Conservation (phyloP, 1,140 invertebrate species). For the Cotesia vestalis region DNA sequence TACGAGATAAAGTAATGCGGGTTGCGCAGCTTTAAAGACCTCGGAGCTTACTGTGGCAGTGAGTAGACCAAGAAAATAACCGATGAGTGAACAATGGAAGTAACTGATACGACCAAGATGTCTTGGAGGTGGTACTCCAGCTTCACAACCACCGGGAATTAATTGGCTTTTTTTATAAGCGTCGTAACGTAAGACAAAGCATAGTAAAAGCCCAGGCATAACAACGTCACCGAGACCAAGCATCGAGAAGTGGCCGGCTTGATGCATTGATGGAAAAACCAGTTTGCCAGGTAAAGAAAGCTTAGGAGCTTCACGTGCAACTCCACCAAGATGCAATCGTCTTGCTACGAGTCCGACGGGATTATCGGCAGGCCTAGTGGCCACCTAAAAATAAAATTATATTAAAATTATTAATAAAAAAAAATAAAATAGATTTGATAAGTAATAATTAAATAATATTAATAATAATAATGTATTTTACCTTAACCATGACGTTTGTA, state of each 20-base stretch:
- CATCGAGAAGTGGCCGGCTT: conserved; percentile 96
- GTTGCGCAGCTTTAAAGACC: conserved; percentile 97
- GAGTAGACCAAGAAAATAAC: conserved; percentile 95
- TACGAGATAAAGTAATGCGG: conserved; percentile 94
- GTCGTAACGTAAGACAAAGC: conserved; percentile 95
- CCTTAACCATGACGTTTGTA: conserved; percentile 98
- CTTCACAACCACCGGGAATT: conserved; percentile 74
- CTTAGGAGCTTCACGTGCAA: conserved; percentile 90
- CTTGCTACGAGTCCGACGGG: conserved; percentile 93
- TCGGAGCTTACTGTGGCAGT: conserved; percentile 97
- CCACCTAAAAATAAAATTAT: conserved; percentile 68
- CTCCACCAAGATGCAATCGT: conserved; percentile 87
- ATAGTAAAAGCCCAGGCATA: conserved; percentile 95
- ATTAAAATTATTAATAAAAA: conserved; percentile 9
- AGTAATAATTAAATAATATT: not conserved
- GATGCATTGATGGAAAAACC: conserved; percentile 96
- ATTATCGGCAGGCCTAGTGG: conserved; percentile 93
- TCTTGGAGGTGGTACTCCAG: conserved; percentile 80
- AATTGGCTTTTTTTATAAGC: conserved; percentile 93
- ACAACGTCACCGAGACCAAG: conserved; percentile 96
- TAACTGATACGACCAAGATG: conserved; percentile 78
- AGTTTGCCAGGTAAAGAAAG: conserved; percentile 95
- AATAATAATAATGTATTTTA: conserved; percentile 56
- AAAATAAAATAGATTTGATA: not conserved
- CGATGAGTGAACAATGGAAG: conserved; percentile 98